Evolutionary conservation across 2,888 invertebrate species (phyloP), one percentile per base, ranked within the genome.

Genomic region (Mactromeris polynyma): DNA sequence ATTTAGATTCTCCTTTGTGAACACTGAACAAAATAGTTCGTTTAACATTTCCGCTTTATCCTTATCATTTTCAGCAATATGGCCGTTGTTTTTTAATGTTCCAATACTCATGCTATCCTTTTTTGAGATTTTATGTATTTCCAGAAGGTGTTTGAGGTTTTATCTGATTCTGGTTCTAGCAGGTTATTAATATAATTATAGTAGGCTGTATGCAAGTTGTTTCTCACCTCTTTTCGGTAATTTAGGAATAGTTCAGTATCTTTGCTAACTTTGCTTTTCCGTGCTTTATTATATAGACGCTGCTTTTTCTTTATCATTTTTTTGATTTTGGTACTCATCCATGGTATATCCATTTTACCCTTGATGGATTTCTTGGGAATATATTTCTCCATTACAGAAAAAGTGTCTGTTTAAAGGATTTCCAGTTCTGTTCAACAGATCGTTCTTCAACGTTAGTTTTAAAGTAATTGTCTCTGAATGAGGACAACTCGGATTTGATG

Each of bases 1-100:
- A 4, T 46, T 36, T n/a, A 54, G 42, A 40, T 89, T 69, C 79
- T 81, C 86, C 54, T 85, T 40, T 0, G 81, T 87, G 79, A 88
- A 85, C 14, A 85, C 85, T 26, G 85, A 85, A 36, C 79, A 79
- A 42, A 85, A 86, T 38, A 73, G 78, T 17, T 83, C 51, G 33
- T 87, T 87, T n/a, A 87, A 69, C n/a, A 90, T 73, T 51, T 87
- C 83, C 0, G 87, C 82, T 51, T 90, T 89, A 19, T 81, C 73
- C 77, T 78, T 33, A 2, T 81, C 77, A 31, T n/a, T 73, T 38
- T 88, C 88, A 6, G 77, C 88, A 26, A 84, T 81, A 14, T 38
- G 36, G 0, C 85, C 88, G 26, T 81, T 81, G 33, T 51, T 11
- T 81, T 85, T 88, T 17, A 88, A 81, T 2, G 85, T 78, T 82